Base-by-base conservation (phyloP, 2,797 vertebrate genomes). In the Rachycentron canadum region DNA sequence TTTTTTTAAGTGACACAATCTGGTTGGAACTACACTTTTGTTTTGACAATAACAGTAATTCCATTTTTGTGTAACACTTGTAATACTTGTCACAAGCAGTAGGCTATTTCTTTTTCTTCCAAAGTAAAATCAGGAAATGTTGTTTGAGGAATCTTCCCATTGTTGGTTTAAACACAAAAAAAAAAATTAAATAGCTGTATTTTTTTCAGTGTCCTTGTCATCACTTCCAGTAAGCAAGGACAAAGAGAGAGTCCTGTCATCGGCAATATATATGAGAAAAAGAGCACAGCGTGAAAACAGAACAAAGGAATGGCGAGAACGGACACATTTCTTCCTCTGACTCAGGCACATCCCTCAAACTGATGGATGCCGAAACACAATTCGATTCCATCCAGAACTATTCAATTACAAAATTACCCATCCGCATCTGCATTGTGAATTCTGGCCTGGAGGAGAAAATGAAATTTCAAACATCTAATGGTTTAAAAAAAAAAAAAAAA, bases 171-270 rank as follows among this genome's bases (percentile, higher is more conserved):
- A 81, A 59, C 14, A 16, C 13, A 14, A 7, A 28, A 52, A 2
- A 25, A 5, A 25, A 71, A 41, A 70, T 11, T n/a, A n/a, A 23
- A 49, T 19, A n/a, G 23, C 19, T 34, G 13, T 21, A 10, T 55
- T 50, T 26, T 23, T 30, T 43, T 45, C 26, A 21, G 52, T 34
- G 60, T 82, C 76, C 53, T 79, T 55, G 69, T 82, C 68, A 78
- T 60, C 11, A 13, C 64, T 83, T 60, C 49, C 64, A 81, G 75
- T 50, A 40, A 86, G 34, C 34, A n/a, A 77, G 76, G 75, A 89
- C 79, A 84, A 65, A 79, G 70, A 78, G 17, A 55, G 53, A 60
- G 45, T 4, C 50, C 41, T 32, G 81, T 81, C 81, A 69, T 32
- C 2, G 3, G 63, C 9, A 59, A 52, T 17, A 70, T 21, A 4